phyloP scores from a whole-genome alignment of 2,888 invertebrate species.

The Nephrotoma appendiculata region DNA sequence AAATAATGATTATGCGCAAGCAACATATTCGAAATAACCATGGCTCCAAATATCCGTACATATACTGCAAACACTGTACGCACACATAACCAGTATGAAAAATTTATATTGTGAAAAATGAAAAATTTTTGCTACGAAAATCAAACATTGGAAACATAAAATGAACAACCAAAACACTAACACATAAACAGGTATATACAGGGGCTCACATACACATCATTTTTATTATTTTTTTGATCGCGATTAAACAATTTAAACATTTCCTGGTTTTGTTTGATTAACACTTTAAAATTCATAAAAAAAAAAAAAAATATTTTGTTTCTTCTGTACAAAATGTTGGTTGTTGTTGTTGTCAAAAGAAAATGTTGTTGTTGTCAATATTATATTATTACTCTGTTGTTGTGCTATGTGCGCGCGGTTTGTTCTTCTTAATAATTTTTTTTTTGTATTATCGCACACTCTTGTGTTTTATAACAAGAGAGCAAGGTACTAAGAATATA shows the following conservation, averaged over 20 bases:
- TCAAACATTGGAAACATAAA: background rate
- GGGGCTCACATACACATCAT: background rate
- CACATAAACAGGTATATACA: background rate
- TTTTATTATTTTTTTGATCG: background rate
- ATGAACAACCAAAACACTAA: background rate
- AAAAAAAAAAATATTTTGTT: background rate
- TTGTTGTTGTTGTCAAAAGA: background rate
- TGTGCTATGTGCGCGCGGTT: background rate
- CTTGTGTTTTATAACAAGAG: background rate
- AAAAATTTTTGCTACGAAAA: background rate
- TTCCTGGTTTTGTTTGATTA: slow-evolving; percentile 4
- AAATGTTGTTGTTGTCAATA: background rate
- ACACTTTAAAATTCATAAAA: background rate
- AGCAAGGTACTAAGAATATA: background rate
- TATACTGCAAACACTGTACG: background rate
- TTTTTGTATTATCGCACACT: background rate
- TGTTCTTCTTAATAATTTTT: background rate
- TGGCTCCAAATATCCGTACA: background rate
- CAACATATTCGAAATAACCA: background rate
- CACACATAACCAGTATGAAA: background rate
- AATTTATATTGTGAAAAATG: background rate
- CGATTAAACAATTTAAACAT: slow-evolving; percentile 3
- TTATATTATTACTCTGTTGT: background rate
- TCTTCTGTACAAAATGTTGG: background rate
- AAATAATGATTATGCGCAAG: background rate